Evolutionary conservation across 2,888 invertebrate species (phyloP).

Genomic region (Hermodice carunculata): DNA sequence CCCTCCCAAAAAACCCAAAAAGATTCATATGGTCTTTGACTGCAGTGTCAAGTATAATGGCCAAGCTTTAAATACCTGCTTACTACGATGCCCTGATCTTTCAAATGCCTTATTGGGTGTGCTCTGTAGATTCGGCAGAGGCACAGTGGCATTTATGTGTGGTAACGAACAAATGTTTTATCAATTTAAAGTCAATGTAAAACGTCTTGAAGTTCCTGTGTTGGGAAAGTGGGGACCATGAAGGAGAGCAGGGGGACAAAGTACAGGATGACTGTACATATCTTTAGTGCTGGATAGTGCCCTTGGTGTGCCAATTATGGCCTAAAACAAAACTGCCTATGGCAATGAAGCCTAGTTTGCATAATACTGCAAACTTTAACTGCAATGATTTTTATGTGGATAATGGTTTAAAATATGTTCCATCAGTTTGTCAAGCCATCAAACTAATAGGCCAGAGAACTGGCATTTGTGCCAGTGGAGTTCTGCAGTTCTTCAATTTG

Average conservation of each 20-base stretch:
- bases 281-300: conserved; percentile 17
- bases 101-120: conserved; percentile 23
- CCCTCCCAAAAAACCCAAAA: conserved; percentile 25
- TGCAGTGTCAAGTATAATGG: conserved; percentile 15
- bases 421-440: background rate
- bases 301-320: conserved; percentile 17
- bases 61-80: conserved; percentile 11
- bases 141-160: conserved; percentile 15
- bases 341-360: background rate
- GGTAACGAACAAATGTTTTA: conserved; percentile 27
- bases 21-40: conserved; percentile 29
- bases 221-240: conserved; percentile 9
- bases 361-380: background rate
- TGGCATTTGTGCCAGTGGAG: background rate
- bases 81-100: conserved; percentile 27
- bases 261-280: conserved; percentile 26
- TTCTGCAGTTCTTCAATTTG: conserved; percentile 11
- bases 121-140: conserved; percentile 19
- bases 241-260: background rate
- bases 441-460: background rate
- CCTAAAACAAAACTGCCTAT: background rate
- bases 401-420: conserved; percentile 9
- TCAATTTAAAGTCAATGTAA: conserved; percentile 10
- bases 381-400: conserved; percentile 15
- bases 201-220: conserved; percentile 23